These are phyloP conservation scores for Drosophila equinoxialis DNA, from an alignment of 1,140 invertebrate species.

Conservation along the genomic window DNA sequence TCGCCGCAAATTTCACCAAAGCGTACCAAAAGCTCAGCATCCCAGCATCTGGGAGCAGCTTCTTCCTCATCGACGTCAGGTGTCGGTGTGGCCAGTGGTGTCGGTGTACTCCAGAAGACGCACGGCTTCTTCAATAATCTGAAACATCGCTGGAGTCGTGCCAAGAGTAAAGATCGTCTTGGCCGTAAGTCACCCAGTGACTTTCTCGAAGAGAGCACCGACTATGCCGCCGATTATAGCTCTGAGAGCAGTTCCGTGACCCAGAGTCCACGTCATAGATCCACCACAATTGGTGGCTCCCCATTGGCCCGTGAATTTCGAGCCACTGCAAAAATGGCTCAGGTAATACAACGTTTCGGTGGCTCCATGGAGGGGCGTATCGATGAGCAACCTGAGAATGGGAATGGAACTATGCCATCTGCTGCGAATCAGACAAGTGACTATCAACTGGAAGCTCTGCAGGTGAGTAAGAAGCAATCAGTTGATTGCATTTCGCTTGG, in stretches of 20 bases:
- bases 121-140: conserved; percentile 89
- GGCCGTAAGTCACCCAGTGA: conserved; percentile 83
- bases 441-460: conserved; percentile 56
- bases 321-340: conserved; percentile 78
- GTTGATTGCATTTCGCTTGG: neutral
- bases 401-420: conserved; percentile 15
- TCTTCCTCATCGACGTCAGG: neutral
- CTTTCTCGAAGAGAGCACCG: conserved; percentile 85
- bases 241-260: conserved; percentile 89
- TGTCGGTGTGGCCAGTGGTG: conserved; percentile 55
- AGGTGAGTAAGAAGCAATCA: conserved; percentile 47
- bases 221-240: conserved; percentile 89
- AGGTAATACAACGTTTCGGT: conserved; percentile 77
- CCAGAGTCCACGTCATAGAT: conserved; percentile 87
- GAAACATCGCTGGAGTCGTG: conserved; percentile 87
- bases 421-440: conserved; percentile 17
- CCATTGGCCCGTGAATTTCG: conserved; percentile 72
- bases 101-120: conserved; percentile 87
- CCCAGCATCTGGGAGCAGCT: conserved; percentile 60
- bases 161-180: conserved; percentile 85
- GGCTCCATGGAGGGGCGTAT: conserved; percentile 83
- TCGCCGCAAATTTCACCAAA: conserved; percentile 83
- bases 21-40: conserved; percentile 83
- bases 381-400: conserved; percentile 80
- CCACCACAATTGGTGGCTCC: conserved; percentile 74